Conservation (phyloP, 2,113 vertebrate species). For the Poeciliopsis turrubarensis region DNA sequence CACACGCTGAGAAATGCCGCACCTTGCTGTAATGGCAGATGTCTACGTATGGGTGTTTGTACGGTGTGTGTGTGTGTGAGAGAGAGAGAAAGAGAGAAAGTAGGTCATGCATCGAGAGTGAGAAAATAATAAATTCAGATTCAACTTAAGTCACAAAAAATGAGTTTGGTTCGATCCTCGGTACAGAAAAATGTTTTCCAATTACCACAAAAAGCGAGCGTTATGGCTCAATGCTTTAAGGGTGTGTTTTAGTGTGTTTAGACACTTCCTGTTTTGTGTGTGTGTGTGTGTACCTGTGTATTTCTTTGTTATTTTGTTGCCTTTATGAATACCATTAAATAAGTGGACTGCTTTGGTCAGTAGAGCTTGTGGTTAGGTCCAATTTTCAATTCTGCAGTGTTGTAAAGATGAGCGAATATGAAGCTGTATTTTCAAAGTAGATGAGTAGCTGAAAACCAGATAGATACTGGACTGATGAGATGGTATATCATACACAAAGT, state of each 20-base stretch:
- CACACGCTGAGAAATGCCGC: conserved; percentile 12
- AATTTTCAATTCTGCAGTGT: conserved; percentile 1
- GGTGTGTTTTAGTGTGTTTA: conserved; percentile 13
- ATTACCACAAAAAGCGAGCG: conserved; percentile 23
- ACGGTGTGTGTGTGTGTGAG: background rate
- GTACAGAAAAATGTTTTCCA: conserved; percentile 48
- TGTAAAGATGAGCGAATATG: background rate
- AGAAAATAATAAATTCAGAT: conserved; percentile 66
- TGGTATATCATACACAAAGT: conserved; percentile 18
- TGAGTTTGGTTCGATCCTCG: conserved; percentile 39
- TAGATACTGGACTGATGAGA: conserved; percentile 21
- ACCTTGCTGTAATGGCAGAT: conserved; percentile 43
- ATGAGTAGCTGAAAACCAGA: conserved; percentile 38
- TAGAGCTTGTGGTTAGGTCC: conserved; percentile 13
- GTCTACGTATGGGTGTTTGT: background rate
- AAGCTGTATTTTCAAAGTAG: conserved; percentile 45
- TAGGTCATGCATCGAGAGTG: conserved; percentile 73
- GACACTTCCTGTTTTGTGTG: background rate
- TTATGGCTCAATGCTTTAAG: conserved; percentile 8
- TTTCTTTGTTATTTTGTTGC: conserved; percentile 1
- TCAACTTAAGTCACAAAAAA: conserved; percentile 65
- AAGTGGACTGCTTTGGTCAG: background rate
- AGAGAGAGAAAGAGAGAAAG: conserved; percentile 39
- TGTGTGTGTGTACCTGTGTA: background rate
- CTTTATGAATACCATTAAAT: conserved; percentile 5